These are phyloP conservation scores for Knipowitschia caucasica DNA, from an alignment of 2,797 vertebrate genomes.

Conservation along the genomic window DNA sequence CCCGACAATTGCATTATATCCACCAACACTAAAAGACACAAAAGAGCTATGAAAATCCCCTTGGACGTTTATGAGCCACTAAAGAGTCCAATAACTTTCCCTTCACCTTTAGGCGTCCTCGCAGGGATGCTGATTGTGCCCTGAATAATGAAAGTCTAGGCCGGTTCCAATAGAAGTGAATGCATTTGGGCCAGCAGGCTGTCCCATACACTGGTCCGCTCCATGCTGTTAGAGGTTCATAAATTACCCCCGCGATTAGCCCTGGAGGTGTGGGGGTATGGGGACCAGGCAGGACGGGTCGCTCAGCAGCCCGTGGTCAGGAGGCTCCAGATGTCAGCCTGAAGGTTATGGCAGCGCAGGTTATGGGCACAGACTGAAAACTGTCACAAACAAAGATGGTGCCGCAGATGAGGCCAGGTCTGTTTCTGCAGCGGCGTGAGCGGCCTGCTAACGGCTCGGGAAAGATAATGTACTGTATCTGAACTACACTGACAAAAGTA, in stretches of 20 bases:
- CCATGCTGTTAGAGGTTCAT: slow-evolving; percentile 77
- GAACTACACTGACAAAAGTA: no score
- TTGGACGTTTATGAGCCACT: slow-evolving; percentile 79
- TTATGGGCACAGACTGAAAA: slow-evolving; percentile 23
- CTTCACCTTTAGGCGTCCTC: slow-evolving; percentile 65
- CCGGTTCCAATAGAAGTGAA: slow-evolving; percentile 64
- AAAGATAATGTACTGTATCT: no score
- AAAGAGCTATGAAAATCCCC: slow-evolving; percentile 70
- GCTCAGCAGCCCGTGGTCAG: slow-evolving; percentile 54
- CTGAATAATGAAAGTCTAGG: slow-evolving; percentile 61
- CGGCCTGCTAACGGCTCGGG: neutral
- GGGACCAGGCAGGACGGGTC: slow-evolving; percentile 52
- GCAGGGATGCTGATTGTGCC: slow-evolving; percentile 63
- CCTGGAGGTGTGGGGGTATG: slow-evolving; percentile 56
- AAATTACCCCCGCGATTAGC: slow-evolving; percentile 79
- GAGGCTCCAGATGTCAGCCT: slow-evolving; percentile 67
- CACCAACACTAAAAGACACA: slow-evolving; percentile 68
- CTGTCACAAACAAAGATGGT: slow-evolving; percentile 22
- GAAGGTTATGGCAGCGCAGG: slow-evolving; percentile 46
- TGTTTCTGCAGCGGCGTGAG: neutral
- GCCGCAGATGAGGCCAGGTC: slow-evolving; percentile 3
- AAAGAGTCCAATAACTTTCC: slow-evolving; percentile 83
- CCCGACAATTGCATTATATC: slow-evolving; percentile 72
- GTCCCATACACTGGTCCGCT: slow-evolving; percentile 72
- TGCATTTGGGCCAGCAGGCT: slow-evolving; percentile 75